Evolutionary conservation across 2,797 vertebrate species (phyloP), one percentile per base, ranked within the genome.

Genomic region (Paedocypris micromegethes): DNA sequence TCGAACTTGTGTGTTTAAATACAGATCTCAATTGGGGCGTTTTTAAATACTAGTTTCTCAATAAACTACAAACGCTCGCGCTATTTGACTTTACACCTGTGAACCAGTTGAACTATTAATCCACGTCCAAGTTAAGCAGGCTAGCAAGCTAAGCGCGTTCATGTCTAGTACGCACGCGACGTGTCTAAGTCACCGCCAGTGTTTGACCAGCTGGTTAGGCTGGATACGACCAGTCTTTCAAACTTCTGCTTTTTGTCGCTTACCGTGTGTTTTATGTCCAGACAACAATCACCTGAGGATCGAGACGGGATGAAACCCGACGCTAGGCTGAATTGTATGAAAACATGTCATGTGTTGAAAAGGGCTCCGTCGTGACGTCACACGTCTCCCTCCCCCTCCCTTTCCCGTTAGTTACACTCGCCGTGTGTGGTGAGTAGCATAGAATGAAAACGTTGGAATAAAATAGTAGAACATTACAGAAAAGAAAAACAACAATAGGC

Each of bases 291-390:
- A 51, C 41, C 41, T 70, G 59, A 41, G 39, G 39, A 57, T 45
- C 52, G 40, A 57, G 4, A 60, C 37, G 39, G 23, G 55, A 46
- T 6, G 3, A 5, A 41, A 60, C 39, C 23, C 9, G 43, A 4
- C 48, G 53, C 37, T 48, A 42, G 58, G 38, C 42, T 48, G 9
- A 4, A 8, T 56, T 37, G 48, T 69, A 65, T 39, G 44, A 6
- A 59, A 65, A 45, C 67, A 64, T 53, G 51, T 65, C 52, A 70
- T 66, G 73, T 58, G 66, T 64, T 70, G 49, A 3, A 44, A 4
- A 55, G 71, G 67, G 67, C 71, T 62, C 60, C 9, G 23, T 44
- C 39, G 46, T 74, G 77, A 71, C 77, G 74, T 68, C 63, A 59
- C 5, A 9, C 9, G 8, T 23, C 6, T 44, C 45, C 59, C 42